Evolutionary conservation across 2,113 vertebrate genomes (phyloP), one percentile per base, ranked within the genome.

Genomic region (Pica pica): DNA sequence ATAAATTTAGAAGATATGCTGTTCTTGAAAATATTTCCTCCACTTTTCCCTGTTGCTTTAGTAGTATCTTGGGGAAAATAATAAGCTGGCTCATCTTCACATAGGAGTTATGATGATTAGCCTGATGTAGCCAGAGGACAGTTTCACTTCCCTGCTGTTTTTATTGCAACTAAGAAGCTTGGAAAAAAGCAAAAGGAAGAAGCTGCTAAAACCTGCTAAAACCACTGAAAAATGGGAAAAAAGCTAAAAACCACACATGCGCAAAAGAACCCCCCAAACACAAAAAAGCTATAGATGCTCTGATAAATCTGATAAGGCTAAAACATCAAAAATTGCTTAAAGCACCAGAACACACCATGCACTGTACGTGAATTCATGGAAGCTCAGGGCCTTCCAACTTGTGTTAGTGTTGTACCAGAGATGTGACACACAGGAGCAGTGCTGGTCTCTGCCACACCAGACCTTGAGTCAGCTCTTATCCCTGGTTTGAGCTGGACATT

Each of bases 201-300:
- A 13, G 7, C 7, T 65, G 4, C 39, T 75, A 20, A 39, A 39
- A 39, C 39, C 46, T 61, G 39, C 21, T 70, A 75, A 74, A 85
- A 31, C 23, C 6, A 4, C 49, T 52, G 52, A 60, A 91, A 64
- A 53, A 35, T 10, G 22, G 27, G 31, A 1, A 21, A 47, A 80
- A 74, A 37, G 3, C 1, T 35, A 12, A 42, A 60, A 73, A 60
- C 0, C 5, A 7, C 17, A 24, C 8, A 6, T 0, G 0, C 7
- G 21, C 27, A 24, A 42, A 55, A 67, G 27, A 20, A 24, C 3
- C 1, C 1, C 5, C 6, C 7, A 27, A 79, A 49, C 5, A 16
- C 22, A 52, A 26, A 73, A 90, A 56, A 68, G 2, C 21, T 47
- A 3, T 5, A 39, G 27, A 35, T 63, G 10, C 13, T 57, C 33